Conservation (phyloP, 2,888 invertebrate species). For the Penaeus monodon region DNA sequence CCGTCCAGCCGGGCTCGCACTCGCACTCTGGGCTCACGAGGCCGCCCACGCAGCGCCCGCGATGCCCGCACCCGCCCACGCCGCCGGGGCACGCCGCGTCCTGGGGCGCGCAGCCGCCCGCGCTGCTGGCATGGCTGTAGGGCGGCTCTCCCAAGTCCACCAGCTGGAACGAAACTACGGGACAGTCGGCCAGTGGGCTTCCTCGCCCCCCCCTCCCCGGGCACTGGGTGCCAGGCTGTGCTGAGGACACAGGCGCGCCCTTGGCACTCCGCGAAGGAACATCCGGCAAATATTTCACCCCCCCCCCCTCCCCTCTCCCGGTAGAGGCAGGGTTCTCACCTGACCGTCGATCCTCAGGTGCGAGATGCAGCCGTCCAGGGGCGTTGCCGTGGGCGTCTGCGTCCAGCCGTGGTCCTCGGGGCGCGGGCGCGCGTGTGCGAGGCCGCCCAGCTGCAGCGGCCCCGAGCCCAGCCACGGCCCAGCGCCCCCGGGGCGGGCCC, state of each 20-base stretch:
- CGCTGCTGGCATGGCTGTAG: slow-evolving; percentile 78
- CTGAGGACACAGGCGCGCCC: too few relatives aligned
- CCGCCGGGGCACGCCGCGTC: slow-evolving; percentile 12
- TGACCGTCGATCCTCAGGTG: slow-evolving; percentile 27
- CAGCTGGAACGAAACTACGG: slow-evolving; percentile 8
- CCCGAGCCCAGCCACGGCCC: neutral
- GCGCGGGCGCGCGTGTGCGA: slow-evolving; percentile 24
- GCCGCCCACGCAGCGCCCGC: slow-evolving; percentile 18
- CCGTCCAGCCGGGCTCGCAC: slow-evolving; percentile 29
- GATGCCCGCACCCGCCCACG: slow-evolving; percentile 13
- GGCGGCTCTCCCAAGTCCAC: slow-evolving; percentile 82
- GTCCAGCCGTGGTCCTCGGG: slow-evolving; percentile 18
- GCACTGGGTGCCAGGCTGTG: too few relatives aligned
- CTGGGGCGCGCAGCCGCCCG: slow-evolving; percentile 74
- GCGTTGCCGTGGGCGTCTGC: neutral
- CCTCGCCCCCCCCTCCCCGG: too few relatives aligned
- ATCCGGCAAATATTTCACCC: too few relatives aligned
- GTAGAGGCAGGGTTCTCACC: slow-evolving; percentile 1
- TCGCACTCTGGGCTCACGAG: neutral
- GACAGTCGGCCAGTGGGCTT: too few relatives aligned
- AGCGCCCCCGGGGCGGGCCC: too few relatives aligned
- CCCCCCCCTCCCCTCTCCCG: too few relatives aligned
- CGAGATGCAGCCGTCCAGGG: slow-evolving; percentile 18
- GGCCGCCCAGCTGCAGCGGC: slow-evolving; percentile 23
- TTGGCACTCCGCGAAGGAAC: too few relatives aligned